Evolutionary conservation across 2,797 vertebrate genomes (phyloP).

Genomic region (Parambassis ranga): DNA sequence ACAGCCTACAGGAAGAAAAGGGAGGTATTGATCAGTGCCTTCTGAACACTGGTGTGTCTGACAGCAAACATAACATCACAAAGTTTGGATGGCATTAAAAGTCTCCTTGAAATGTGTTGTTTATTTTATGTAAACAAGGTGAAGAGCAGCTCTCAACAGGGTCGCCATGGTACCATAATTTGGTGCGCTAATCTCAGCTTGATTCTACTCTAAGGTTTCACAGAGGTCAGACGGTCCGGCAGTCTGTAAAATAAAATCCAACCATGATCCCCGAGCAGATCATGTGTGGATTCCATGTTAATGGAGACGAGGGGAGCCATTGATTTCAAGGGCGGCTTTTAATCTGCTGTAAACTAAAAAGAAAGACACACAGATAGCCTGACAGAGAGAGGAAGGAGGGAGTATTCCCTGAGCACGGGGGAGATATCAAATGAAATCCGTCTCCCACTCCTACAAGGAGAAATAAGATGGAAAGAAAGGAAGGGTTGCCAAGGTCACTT

Average conservation of each 20-base stretch:
- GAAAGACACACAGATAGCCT: slow-evolving; percentile 49
- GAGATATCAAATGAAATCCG: slow-evolving; percentile 71
- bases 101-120: slow-evolving; percentile 8
- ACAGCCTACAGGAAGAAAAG: slow-evolving; percentile 26
- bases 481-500: slow-evolving; percentile 69
- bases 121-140: slow-evolving; percentile 7
- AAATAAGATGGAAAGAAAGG: slow-evolving; percentile 29
- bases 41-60: neutral
- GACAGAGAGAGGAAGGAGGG: slow-evolving; percentile 33
- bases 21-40: slow-evolving; percentile 33
- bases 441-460: slow-evolving; percentile 53
- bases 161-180: neutral
- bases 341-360: slow-evolving; percentile 55
- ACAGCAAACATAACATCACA: neutral
- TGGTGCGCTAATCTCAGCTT: slow-evolving; percentile 13
- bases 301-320: slow-evolving; percentile 48
- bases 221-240: slow-evolving; percentile 23
- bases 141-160: neutral
- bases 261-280: slow-evolving; percentile 41
- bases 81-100: slow-evolving; percentile 6
- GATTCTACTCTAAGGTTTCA: slow-evolving; percentile 22
- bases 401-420: slow-evolving; percentile 65
- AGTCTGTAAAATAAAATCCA: slow-evolving; percentile 37
- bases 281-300: slow-evolving; percentile 47
- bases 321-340: slow-evolving; percentile 72